A percentile compares a stretch with the other conserved stretches of the same genome.
phyloP scores from a whole-genome alignment of 2,113 vertebrate species.

The human region DNA sequence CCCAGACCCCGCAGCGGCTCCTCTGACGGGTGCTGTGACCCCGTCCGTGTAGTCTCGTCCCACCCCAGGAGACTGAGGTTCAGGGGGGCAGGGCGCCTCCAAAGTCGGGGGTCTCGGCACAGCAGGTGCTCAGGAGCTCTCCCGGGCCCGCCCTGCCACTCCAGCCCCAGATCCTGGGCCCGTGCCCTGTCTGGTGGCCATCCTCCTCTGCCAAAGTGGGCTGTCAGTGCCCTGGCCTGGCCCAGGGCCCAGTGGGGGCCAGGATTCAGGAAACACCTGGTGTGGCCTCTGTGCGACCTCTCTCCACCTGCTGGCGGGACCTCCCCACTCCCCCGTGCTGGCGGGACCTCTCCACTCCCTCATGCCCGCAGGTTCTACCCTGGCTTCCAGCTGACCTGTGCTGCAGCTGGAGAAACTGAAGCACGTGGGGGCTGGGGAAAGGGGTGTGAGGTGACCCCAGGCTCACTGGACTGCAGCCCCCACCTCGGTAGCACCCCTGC shows the following conservation, averaged over 20 bases:
- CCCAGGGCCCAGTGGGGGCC: neutral
- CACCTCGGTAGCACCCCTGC: neutral
- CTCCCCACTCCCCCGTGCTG: too few relatives aligned
- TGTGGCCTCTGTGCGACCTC: neutral
- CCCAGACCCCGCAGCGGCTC: neutral
- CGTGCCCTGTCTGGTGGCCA: neutral
- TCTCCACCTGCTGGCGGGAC: neutral
- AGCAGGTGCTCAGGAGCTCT: rapidly evolving
- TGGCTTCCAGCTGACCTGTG: neutral
- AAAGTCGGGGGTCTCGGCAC: rapidly evolving
- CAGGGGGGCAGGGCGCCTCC: neutral
- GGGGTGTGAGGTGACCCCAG: neutral
- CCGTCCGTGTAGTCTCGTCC: rapidly evolving
- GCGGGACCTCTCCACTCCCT: neutral
- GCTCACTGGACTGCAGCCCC: neutral
- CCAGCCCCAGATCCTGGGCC: neutral
- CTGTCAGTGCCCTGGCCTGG: neutral
- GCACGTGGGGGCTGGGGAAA: rapidly evolving
- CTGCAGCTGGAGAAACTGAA: neutral
- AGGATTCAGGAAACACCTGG: neutral
- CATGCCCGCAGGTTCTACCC: too few relatives aligned
- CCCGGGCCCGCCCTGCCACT: neutral
- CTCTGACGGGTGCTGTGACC: neutral
- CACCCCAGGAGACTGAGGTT: neutral
- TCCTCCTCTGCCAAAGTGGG: neutral